Evolutionary conservation across 2,797 vertebrate genomes (phyloP), one percentile per base, ranked within the genome.

Genomic region (Catamblyrhynchus diadema): DNA sequence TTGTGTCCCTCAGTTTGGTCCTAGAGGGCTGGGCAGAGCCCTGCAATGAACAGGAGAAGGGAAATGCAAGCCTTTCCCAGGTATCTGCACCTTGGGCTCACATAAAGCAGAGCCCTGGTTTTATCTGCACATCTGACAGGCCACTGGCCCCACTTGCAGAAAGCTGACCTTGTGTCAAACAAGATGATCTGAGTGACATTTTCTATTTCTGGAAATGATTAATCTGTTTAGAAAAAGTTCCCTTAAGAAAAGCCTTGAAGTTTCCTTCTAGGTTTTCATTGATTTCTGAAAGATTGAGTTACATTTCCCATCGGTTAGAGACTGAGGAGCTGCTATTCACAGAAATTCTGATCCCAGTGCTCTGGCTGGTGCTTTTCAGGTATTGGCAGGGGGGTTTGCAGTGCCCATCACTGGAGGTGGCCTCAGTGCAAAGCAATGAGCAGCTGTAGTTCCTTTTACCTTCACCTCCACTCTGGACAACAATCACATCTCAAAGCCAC

Each of bases 191-290:
- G 83, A 73, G 56, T 81, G 92, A 73, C 65, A 22, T 95, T 94
- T 96, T 94, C 90, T 96, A 86, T 96, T 96, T 95, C 96, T 96
- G 96, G 94, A 88, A 90, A 94, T 97, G 84, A 96, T 97, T 97
- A 95, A 95, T 97, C 91, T 96, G 92, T 96, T 97, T 96, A 96
- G 95, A 91, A 95, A 50, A 94, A 95, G 94, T 82, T 82, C 77
- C 7, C 41, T 81, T 90, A 81, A 83, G 83, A 96, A 95, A 94
- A 95, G 57, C 75, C 94, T 95, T 62, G 83, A 94, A 72, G 86
- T 93, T 67, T 92, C 94, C 77, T 28, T 71, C 88, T 87, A 25
- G 64, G 0, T 93, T 95, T 95, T 57, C 88, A 69, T 48, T 84
- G 90, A 95, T 78, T 94, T 78, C 92, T 89, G 51, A 86, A 90